phyloP scores from a whole-genome alignment of 2,888 invertebrate species.

The Hemicrepidius hirtus region DNA sequence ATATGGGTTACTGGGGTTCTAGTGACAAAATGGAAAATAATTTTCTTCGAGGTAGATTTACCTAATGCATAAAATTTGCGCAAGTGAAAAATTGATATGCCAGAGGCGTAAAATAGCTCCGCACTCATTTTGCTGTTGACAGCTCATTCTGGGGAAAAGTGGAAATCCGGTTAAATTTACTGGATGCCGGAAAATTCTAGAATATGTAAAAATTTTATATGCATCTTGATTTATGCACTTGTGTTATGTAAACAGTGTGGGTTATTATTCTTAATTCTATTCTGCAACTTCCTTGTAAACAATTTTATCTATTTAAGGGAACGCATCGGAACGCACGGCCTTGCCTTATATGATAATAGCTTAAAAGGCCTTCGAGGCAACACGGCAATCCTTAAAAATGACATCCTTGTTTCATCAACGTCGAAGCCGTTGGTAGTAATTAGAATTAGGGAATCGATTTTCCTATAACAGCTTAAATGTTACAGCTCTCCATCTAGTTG shows the following conservation, averaged over 20 bases:
- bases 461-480: neutral
- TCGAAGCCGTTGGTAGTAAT: neutral
- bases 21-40: conserved; percentile 22
- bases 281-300: neutral
- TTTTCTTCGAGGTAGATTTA: conserved; percentile 11
- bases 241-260: too few species aligned
- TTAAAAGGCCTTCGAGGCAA: neutral
- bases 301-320: neutral
- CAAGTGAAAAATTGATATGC: conserved; percentile 27
- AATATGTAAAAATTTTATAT: conserved; percentile 1
- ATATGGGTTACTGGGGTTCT: neutral
- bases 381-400: neutral
- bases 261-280: too few species aligned
- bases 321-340: too few species aligned
- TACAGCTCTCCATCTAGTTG: neutral
- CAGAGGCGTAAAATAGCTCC: conserved; percentile 12
- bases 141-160: conserved; percentile 18
- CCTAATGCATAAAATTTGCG: conserved; percentile 11
- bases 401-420: conserved; percentile 11
- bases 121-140: conserved; percentile 15
- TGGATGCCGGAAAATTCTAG: neutral
- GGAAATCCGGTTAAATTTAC: conserved; percentile 22
- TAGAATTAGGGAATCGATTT: conserved; percentile 5
- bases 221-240: neutral
- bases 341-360: neutral